phyloP scores from a whole-genome alignment of 2,888 invertebrate genomes.

The Acronicta psi region DNA sequence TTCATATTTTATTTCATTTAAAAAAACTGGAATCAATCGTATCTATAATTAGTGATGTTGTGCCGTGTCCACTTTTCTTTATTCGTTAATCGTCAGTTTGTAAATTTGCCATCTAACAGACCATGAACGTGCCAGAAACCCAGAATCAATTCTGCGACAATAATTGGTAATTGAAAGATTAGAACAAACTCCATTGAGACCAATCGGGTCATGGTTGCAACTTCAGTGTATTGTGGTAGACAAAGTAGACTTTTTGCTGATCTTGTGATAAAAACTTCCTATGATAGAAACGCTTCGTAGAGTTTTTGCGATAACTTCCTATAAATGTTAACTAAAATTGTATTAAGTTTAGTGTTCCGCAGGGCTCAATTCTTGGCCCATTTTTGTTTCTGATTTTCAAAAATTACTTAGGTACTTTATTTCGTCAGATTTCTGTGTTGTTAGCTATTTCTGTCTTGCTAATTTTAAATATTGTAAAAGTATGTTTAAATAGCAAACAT shows the following conservation, averaged over 20 bases:
- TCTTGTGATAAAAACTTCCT: background rate
- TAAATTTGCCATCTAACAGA: conserved; percentile 32
- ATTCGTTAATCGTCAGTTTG: conserved; percentile 49
- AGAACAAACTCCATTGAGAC: conserved; percentile 68
- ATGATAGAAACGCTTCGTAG: background rate
- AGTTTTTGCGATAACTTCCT: background rate
- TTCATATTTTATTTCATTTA: too few relatives aligned
- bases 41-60: background rate
- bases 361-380: background rate
- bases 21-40: background rate
- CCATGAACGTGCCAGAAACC: conserved; percentile 41
- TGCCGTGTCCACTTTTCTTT: conserved; percentile 33
- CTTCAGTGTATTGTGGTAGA: conserved; percentile 7
- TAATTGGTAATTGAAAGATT: conserved; percentile 73
- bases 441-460: too few relatives aligned
- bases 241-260: conserved; percentile 2
- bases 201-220: conserved; percentile 69
- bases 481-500: too few relatives aligned
- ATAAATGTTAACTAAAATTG: background rate
- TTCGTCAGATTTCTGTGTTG: background rate
- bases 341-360: background rate
- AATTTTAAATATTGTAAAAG: too few relatives aligned
- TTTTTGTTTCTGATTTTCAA: too few relatives aligned
- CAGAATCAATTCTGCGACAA: conserved; percentile 52
- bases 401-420: background rate